A percentile compares a stretch with the other conserved stretches of the same genome.
These are phyloP conservation scores for Sarcophilus harrisii DNA, from an alignment of 2,797 vertebrate species.

Conservation along the genomic window DNA sequence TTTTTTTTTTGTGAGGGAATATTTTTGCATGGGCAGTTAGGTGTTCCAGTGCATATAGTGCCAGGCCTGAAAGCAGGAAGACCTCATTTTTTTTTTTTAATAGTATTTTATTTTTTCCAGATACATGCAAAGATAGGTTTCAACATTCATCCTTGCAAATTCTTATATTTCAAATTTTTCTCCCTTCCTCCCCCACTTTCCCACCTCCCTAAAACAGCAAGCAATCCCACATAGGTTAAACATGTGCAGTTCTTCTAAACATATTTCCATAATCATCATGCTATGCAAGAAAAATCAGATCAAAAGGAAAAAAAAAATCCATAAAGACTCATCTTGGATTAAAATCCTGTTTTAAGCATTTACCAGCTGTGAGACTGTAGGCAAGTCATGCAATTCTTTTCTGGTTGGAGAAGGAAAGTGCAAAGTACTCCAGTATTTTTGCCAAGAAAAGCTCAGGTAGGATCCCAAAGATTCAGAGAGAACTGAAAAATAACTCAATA, in stretches of 20 bases:
- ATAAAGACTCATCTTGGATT: neutral
- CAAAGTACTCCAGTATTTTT: neutral
- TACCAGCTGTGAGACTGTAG: neutral
- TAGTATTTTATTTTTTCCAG: no score
- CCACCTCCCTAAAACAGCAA: no score
- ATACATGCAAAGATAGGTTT: no score
- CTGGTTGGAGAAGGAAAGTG: neutral
- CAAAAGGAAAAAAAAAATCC: no score
- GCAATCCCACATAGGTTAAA: no score
- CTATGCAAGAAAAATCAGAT: no score
- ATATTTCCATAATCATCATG: no score
- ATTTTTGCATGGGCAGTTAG: neutral
- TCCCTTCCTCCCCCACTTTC: no score
- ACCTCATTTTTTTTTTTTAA: neutral
- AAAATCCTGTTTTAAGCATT: neutral
- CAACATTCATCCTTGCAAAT: no score
- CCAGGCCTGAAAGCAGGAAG: neutral
- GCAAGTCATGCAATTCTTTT: neutral
- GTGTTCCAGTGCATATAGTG: neutral
- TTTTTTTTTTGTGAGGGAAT: neutral
- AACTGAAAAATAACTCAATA: neutral
- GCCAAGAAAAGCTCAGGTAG: neutral
- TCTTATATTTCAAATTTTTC: no score
- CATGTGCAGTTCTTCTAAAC: no score
- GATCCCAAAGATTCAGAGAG: neutral